phyloP scores from a whole-genome alignment of 2,113 vertebrate genomes.

The Microcebus jonahi region DNA sequence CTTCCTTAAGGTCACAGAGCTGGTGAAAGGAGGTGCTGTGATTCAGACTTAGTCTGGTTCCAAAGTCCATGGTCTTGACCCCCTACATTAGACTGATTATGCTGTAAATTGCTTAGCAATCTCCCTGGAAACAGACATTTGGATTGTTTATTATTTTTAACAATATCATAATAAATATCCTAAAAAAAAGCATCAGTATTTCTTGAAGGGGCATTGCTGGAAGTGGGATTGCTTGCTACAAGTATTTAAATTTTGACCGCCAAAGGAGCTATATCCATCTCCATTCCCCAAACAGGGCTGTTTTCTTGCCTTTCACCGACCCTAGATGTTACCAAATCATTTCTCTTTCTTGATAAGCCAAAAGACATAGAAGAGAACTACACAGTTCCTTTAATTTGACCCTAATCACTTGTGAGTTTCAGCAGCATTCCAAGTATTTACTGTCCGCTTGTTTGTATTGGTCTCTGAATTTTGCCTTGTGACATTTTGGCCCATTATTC shows the following conservation, averaged over 20 bases:
- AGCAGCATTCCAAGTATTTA: not conserved
- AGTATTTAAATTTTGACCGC: not conserved
- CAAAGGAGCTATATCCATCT: not conserved
- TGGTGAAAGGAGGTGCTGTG: accelerated
- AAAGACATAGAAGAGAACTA: not conserved
- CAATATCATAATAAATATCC: not conserved
- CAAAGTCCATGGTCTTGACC: not conserved
- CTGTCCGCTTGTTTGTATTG: not conserved
- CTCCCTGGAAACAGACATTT: not conserved
- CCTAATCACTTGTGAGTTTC: not conserved
- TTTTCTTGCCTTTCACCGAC: not conserved
- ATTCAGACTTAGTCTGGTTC: not conserved
- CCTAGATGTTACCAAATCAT: not conserved
- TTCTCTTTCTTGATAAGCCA: not conserved
- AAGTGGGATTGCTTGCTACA: not conserved
- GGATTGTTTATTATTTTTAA: not conserved
- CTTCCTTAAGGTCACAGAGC: not conserved
- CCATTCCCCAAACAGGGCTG: not conserved
- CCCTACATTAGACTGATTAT: not conserved
- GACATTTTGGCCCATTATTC: not conserved
- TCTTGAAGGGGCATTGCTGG: not conserved
- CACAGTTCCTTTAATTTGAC: not conserved
- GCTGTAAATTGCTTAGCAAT: not conserved
- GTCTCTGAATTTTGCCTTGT: not conserved
- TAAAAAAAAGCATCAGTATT: not conserved